Evolutionary conservation across 2,888 invertebrate genomes (phyloP), one percentile per base, ranked within the genome.

Genomic region (Salpingus planirostris): DNA sequence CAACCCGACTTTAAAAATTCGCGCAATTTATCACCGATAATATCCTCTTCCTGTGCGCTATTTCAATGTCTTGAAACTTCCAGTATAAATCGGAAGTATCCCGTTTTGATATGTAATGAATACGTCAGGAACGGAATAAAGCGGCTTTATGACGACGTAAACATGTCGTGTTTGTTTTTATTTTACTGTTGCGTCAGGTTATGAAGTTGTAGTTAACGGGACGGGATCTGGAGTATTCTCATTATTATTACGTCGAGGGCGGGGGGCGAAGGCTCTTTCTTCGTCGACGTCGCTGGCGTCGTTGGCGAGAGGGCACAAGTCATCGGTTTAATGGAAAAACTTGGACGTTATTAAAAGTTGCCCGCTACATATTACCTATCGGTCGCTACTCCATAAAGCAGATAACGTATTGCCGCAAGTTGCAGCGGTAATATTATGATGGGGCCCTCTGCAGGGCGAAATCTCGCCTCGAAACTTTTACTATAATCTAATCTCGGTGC

Each of bases 261-360:
- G 18, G 18, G 8, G 18, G 18, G 18, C 5, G 18, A 18, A 8
- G 18, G 18, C 18, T 5, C 18, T 8, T 5, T 8, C 18, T 6
- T 6, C 18, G 18, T 8, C 18, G 8, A 5, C 18, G 18, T 8
- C 18, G 18, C 18, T 8, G 5, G 18, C 8, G 5, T 18, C 8
- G 8, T 18, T 18, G 18, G 18, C 5, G 5, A 8, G 18, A 18
- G 27, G 36, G 31, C 44, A 47, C 44, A 56, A 55, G 51, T 54
- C 54, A 54, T 54, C 48, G 49, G 43, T 49, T 58, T 59, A 58
- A 58, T 59, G 59, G 57, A 57, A 57, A 59, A 59, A 59, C 55
- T 59, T 59, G 49, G 50, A 51, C 53, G 51, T 57, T 58, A 57
- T 57, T 57, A 58, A 54, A 58, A 58, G 49, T 55, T 55, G 49